Evolutionary conservation across 2,888 invertebrate genomes (phyloP).

Genomic region (Dicranocentrus wangi): DNA sequence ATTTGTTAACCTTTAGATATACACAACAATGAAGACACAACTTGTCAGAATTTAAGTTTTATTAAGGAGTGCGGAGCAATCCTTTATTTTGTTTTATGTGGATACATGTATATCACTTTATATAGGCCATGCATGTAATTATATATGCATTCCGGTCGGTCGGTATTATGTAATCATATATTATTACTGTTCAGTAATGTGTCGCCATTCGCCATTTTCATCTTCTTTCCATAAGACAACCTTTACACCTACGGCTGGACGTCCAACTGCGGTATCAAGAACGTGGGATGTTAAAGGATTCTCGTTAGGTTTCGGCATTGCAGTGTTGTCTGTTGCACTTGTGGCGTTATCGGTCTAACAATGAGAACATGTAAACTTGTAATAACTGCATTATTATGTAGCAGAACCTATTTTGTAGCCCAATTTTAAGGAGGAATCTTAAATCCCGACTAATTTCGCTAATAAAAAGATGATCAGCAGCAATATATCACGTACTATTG

Average conservation of each 20-base stretch:
- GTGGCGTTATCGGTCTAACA: background rate
- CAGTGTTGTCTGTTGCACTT: background rate
- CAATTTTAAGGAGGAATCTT: background rate
- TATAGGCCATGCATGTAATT: too few relatives aligned
- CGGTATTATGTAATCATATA: background rate
- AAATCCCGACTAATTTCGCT: background rate
- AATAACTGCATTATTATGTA: background rate
- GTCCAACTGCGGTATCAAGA: slow-evolving; percentile 82
- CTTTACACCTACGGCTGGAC: slow-evolving; percentile 81
- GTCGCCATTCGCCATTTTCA: slow-evolving; percentile 81
- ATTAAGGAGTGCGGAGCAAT: too few relatives aligned
- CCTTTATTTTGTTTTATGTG: background rate
- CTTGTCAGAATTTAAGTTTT: background rate
- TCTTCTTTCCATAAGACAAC: slow-evolving; percentile 78
- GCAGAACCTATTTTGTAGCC: background rate
- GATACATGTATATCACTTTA: too few relatives aligned
- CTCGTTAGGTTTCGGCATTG: slow-evolving; percentile 2
- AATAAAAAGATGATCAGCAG: too few relatives aligned
- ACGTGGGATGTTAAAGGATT: slow-evolving; percentile 83
- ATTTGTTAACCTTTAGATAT: slow-evolving; percentile 74
- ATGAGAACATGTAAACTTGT: background rate
- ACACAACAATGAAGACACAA: background rate
- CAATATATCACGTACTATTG: background rate
- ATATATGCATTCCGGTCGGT: background rate
- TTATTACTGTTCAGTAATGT: slow-evolving; percentile 75